Conservation (phyloP, 2,113 vertebrate species). For the Hepsetus odoe region DNA sequence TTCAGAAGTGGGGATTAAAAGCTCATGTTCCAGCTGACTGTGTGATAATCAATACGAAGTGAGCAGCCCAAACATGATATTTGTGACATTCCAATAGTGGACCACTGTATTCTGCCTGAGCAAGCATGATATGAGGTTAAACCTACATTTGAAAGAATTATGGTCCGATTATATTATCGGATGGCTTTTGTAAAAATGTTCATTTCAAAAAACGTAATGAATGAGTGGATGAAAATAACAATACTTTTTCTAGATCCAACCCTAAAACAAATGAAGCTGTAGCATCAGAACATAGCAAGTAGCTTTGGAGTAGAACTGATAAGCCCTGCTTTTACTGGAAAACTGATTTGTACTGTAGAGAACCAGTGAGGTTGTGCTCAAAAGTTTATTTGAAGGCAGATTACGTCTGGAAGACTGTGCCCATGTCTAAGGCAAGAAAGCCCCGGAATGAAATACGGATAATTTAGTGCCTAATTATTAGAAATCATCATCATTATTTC, state of each 20-base stretch:
- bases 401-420: not conserved
- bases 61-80: slow-evolving; percentile 41
- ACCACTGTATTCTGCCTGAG: not conserved
- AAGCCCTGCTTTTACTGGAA: not conserved
- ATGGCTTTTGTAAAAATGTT: too few species aligned
- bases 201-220: too few species aligned
- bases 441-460: too few species aligned
- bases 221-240: not conserved
- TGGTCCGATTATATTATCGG: not conserved
- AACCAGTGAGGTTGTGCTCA: not conserved
- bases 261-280: too few species aligned
- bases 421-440: not conserved
- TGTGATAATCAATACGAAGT: slow-evolving; percentile 53
- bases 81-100: slow-evolving; percentile 1
- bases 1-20: slow-evolving; percentile 76
- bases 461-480: too few species aligned
- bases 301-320: too few species aligned
- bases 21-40: slow-evolving; percentile 71
- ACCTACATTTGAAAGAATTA: not conserved
- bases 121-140: not conserved
- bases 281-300: too few species aligned
- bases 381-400: not conserved
- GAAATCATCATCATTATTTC: too few species aligned
- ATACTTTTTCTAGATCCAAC: too few species aligned
- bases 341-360: not conserved